A percentile compares a stretch with the other conserved stretches of the same genome.
Conservation (phyloP, 2,888 invertebrate genomes). For the Epinotia nisella region DNA sequence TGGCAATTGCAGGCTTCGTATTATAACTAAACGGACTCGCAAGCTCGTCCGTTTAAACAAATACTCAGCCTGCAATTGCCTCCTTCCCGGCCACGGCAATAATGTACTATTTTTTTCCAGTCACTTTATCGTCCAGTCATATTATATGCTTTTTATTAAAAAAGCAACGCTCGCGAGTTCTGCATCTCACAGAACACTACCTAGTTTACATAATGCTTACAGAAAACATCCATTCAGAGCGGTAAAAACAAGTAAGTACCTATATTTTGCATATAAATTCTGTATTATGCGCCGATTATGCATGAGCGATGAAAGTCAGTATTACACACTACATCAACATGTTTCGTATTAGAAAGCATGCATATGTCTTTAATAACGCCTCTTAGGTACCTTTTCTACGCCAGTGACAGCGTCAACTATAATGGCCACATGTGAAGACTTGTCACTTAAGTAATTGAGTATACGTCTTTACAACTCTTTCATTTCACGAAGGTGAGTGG, state of each 20-base stretch:
- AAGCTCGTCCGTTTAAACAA: too few relatives aligned
- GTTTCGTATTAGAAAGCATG: slow-evolving; percentile 9
- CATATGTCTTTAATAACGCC: background rate
- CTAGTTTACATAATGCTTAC: slow-evolving; percentile 21
- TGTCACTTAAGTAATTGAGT: background rate
- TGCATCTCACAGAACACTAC: too few relatives aligned
- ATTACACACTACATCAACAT: background rate
- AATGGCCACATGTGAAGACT: background rate
- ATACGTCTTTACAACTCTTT: too few relatives aligned
- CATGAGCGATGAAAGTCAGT: slow-evolving; percentile 17
- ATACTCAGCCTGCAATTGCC: too few relatives aligned
- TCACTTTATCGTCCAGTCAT: too few relatives aligned
- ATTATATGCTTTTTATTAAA: too few relatives aligned
- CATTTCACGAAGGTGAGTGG: too few relatives aligned
- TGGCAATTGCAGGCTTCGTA: too few relatives aligned
- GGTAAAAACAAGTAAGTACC: background rate
- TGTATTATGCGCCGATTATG: background rate
- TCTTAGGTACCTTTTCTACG: slow-evolving; percentile 18
- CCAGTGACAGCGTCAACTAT: background rate
- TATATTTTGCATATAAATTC: background rate
- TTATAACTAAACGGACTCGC: too few relatives aligned
- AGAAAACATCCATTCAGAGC: background rate
- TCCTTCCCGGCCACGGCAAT: too few relatives aligned
- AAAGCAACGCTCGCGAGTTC: too few relatives aligned
- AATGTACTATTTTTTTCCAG: too few relatives aligned